A percentile compares a stretch with the other conserved stretches of the same genome.
Evolutionary conservation across 2,113 vertebrate genomes (phyloP).

Genomic region (Pygoscelis antarcticus): DNA sequence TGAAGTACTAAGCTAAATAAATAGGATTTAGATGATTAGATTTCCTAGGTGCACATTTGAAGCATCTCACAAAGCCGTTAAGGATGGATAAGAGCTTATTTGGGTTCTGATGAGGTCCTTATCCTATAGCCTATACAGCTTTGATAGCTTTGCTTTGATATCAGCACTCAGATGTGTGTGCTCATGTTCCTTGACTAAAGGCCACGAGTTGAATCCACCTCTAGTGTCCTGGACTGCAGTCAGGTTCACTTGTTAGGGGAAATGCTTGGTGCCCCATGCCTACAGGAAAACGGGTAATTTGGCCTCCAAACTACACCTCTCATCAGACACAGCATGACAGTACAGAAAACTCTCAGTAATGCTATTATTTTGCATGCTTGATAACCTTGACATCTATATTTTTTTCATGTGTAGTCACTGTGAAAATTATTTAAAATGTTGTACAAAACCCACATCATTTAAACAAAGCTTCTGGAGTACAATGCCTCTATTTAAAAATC

Average conservation of each 20-base stretch:
- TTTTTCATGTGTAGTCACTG: not conserved
- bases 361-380: not conserved
- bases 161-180: not conserved
- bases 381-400: not conserved
- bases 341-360: not conserved
- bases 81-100: not conserved
- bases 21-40: not conserved
- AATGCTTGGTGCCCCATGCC: not conserved
- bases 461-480: not conserved
- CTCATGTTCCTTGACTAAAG: not conserved
- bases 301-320: not conserved
- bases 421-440: not conserved
- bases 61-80: not conserved
- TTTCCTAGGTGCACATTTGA: not conserved
- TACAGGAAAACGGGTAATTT: fast-evolving
- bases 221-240: not conserved
- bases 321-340: not conserved
- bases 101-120: not conserved
- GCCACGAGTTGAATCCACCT: not conserved
- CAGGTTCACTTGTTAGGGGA: not conserved
- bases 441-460: not conserved
- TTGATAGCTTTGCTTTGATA: not conserved
- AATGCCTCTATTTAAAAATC: not conserved
- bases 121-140: not conserved
- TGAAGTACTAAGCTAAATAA: not conserved